Base-by-base conservation (phyloP, 2,888 invertebrate species). In the Nemurella pictetii region DNA sequence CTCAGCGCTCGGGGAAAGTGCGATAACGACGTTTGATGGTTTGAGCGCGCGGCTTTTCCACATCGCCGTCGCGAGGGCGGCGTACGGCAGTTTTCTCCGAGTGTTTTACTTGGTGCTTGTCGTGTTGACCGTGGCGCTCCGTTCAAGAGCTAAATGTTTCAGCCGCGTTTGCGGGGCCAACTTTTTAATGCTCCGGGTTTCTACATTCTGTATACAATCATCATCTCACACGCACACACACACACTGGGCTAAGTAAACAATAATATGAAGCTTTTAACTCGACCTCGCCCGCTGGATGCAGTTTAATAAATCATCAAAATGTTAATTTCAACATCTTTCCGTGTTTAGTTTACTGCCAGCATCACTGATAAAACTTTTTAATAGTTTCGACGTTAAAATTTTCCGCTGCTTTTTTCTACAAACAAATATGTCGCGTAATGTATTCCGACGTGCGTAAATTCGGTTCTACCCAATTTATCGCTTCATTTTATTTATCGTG, bases 401-500 rank as follows among this genome's bases (percentile, higher is more conserved):
- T 55, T 55, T 55, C 55, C 55, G 1, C 20, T n/a, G 3, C 1
- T 75, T 27, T 75, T 75, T 75, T 75, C 15, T 20, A 75, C 28
- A 27, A 75, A 75, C 75, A 75, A 28, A 75, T 55, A 55, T 75
- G 75, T 78, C 30, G 78, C 28, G n/a, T 78, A 78, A 78, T 30
- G 30, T 78, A 26, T 28, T 27, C 75, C 75, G 75, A 75, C 75
- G 75, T 75, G 28, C 15, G 28, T 30, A 78, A 28, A 78, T 30
- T 75, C n/a, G 7, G 75, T 75, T 26, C 75, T 26, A 28, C 30
- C 26, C 28, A 78, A 78, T 78, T 78, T 78, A 78, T 78, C 5
- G 78, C 78, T 75, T 75, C 78, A n/a, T 78, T 78, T 78, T 78
- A 78, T 78, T 78, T 30, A 30, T 78, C 78, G 78, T 30, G 29